A percentile compares a stretch with the other conserved stretches of the same genome.
phyloP scores from a whole-genome alignment of 2,797 vertebrate species.

The Chrosomus eos region DNA sequence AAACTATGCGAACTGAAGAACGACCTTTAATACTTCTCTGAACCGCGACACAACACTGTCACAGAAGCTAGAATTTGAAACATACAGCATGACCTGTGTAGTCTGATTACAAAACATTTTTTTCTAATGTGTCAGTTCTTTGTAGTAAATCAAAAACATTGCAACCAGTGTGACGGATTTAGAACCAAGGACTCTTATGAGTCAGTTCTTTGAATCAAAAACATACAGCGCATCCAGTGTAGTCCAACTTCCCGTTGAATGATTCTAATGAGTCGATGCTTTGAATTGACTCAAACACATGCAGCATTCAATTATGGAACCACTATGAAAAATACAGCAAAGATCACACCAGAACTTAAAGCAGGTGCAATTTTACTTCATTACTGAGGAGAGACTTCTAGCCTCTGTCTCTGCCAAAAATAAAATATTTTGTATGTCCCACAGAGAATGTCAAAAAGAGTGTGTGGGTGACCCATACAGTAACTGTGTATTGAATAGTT shows the following conservation, averaged over 20 bases:
- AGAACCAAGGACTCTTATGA: not conserved
- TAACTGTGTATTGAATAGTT: constrained; percentile 15
- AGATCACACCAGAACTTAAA: constrained; percentile 6
- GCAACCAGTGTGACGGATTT: not conserved
- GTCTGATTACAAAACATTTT: not conserved
- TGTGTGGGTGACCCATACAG: constrained; percentile 29
- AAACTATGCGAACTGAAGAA: not conserved
- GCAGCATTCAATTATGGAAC: not conserved
- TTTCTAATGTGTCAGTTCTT: not conserved
- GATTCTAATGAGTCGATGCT: not conserved
- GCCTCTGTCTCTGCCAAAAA: not conserved
- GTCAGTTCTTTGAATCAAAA: not conserved
- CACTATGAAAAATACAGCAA: constrained; percentile 7
- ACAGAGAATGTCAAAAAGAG: constrained; percentile 22
- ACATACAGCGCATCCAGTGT: not conserved
- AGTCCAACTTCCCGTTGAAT: not conserved
- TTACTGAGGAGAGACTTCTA: not conserved
- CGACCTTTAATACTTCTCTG: not conserved
- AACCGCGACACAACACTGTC: not conserved
- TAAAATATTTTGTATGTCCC: constrained; percentile 1
- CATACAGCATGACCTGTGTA: not conserved
- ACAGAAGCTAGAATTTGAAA: not conserved
- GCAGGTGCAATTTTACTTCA: not conserved
- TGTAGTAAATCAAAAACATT: not conserved
- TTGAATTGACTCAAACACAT: not conserved